phyloP scores from a whole-genome alignment of 2,888 invertebrate genomes.

The Drosophila anomalata region DNA sequence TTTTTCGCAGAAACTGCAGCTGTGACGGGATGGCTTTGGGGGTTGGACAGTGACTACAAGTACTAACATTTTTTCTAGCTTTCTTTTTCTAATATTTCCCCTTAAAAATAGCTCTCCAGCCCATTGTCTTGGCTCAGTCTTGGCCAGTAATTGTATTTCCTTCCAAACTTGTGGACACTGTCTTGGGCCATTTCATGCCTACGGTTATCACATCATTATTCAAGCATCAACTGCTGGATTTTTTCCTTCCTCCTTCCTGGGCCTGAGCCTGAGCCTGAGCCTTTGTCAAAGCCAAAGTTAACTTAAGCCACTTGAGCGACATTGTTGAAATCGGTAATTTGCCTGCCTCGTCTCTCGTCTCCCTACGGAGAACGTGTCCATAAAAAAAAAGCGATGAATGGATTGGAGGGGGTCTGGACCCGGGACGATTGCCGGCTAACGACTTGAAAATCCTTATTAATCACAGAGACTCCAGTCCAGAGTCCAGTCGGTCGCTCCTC shows the following conservation, averaged over 20 bases:
- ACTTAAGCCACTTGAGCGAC: constrained; percentile 78
- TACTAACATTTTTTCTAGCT: background rate
- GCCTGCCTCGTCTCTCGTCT: constrained; percentile 55
- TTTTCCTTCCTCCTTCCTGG: constrained; percentile 10
- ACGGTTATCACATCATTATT: constrained; percentile 79
- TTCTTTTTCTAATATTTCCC: background rate
- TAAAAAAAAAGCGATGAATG: constrained; percentile 38
- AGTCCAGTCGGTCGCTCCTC: constrained; percentile 21
- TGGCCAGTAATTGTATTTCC: constrained; percentile 63
- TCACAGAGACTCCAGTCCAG: constrained; percentile 64
- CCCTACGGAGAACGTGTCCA: constrained; percentile 54
- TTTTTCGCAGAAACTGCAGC: constrained; percentile 63
- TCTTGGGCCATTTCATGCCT: constrained; percentile 72
- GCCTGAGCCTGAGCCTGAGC: constrained; percentile 20
- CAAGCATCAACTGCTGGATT: constrained; percentile 66
- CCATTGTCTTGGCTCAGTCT: constrained; percentile 1
- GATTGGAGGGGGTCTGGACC: constrained; percentile 17
- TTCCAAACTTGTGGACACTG: constrained; percentile 41
- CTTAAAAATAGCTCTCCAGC: background rate
- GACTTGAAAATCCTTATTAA: constrained; percentile 80
- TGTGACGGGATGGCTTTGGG: constrained; percentile 49
- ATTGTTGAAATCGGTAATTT: constrained; percentile 79
- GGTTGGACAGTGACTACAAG: background rate
- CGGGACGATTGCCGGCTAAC: constrained; percentile 63
- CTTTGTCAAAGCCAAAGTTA: constrained; percentile 76